These are phyloP conservation scores for Phyllotis vaccarum DNA, from an alignment of 2,797 vertebrate species.

Conservation along the genomic window DNA sequence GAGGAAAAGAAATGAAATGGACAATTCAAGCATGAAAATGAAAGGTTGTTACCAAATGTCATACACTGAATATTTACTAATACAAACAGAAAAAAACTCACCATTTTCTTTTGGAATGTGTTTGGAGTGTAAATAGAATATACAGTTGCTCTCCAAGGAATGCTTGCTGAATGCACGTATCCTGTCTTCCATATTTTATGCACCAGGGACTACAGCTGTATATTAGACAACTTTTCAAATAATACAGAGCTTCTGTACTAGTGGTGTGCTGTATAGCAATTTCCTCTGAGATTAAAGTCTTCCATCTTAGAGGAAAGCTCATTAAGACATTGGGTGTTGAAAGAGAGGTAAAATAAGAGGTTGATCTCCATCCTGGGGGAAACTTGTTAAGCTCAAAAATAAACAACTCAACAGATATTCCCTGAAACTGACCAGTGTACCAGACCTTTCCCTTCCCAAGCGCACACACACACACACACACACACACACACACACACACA, in stretches of 20 bases:
- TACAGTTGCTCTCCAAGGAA: background rate
- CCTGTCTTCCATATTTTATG: background rate
- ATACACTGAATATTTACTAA: background rate
- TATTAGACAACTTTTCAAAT: background rate
- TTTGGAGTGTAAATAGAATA: background rate
- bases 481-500: too few species aligned
- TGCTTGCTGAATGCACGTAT: background rate
- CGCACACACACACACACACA: background rate
- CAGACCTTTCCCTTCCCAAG: background rate
- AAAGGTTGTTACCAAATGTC: background rate
- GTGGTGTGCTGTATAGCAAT: background rate
- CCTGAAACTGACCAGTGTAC: background rate
- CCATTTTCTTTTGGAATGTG: background rate
- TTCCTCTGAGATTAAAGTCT: background rate
- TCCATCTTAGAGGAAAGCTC: background rate
- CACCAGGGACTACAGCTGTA: background rate
- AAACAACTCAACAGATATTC: background rate
- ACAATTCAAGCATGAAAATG: background rate
- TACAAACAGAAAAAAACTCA: background rate
- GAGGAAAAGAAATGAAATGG: background rate
- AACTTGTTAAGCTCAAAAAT: background rate
- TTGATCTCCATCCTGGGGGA: background rate
- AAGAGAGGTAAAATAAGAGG: background rate
- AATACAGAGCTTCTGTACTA: background rate
- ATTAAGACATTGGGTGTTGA: background rate